These are phyloP conservation scores for Meiosimyza platycephala DNA, from an alignment of 2,888 invertebrate species.

Conservation along the genomic window DNA sequence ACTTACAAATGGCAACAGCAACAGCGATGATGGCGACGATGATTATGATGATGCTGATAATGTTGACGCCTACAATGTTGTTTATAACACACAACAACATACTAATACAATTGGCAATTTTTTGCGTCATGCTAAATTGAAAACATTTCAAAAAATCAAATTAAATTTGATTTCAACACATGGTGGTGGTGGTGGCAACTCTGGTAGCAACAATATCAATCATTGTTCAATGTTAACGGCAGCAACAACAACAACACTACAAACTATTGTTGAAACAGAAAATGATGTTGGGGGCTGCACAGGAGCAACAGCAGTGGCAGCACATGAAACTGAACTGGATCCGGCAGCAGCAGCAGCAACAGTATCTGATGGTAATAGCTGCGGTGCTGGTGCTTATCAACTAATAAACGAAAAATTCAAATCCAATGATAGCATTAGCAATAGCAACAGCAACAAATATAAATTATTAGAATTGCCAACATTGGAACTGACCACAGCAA, in stretches of 20 bases:
- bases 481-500: conserved; percentile 31
- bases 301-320: conserved; percentile 4
- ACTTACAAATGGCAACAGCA: conserved; percentile 34
- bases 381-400: conserved; percentile 58
- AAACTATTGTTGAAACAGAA: conserved; percentile 63
- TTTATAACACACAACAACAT: conserved; percentile 31
- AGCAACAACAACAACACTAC: conserved; percentile 51
- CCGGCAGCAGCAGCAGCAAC: neutral
- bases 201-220: conserved; percentile 42
- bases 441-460: conserved; percentile 40
- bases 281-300: conserved; percentile 48
- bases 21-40: conserved; percentile 33
- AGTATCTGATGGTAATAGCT: neutral
- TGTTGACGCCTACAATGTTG: conserved; percentile 38
- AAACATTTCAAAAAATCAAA: conserved; percentile 64
- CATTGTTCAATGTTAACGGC: conserved; percentile 46
- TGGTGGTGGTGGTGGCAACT: conserved; percentile 54
- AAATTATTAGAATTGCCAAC: conserved; percentile 44
- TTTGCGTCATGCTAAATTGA: conserved; percentile 61
- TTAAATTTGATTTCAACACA: conserved; percentile 58
- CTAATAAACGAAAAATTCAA: conserved; percentile 58
- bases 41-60: conserved; percentile 33
- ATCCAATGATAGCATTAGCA: neutral
- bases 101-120: conserved; percentile 54
- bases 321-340: neutral